Evolutionary conservation across 2,888 invertebrate species (phyloP), one percentile per base, ranked within the genome.

Genomic region (Abscondita cerata): DNA sequence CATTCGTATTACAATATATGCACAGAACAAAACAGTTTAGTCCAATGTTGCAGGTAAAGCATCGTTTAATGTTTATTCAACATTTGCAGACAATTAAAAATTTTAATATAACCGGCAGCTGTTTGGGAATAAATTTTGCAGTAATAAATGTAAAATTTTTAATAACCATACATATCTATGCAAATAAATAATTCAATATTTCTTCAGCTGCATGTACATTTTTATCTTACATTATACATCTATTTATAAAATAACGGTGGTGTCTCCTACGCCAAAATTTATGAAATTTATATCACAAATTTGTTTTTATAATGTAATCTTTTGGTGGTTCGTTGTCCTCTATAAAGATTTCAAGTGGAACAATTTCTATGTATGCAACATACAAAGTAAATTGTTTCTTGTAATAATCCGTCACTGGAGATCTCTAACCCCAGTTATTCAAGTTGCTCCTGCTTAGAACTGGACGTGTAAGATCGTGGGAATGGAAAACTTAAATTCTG

Each of bases 361-460:
- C 25, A 25, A 25, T 25, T 25, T 25, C 25, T 25, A 25, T 25
- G 25, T 25, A 25, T 6, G 6, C 6, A 25, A 2, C 2, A 25
- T 13, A 44, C 16, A 18, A 44, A n/a, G 11, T 2, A 4, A 44
- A 44, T 44, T 44, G 44, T 19, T 18, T 44, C 44, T 18, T 44
- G 44, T 44, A 44, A 44, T 18, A 44, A 44, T 44, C 44, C 44
- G 18, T 44, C 44, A 44, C 19, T 18, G 9, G n/a, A 44, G 44
- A 44, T 44, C 44, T 44, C 44, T 44, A 44, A 44, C 44, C 44
- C 44, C 18, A 44, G 44, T 44, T 44, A 44, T 44, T 16, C 44
- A 18, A 16, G 44, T 44, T 44, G 44, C 44, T 44, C 18, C 19
- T 44, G 44, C 19, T 40, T 44, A 4, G 4, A 25, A 25, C 25